Conservation (phyloP, 2,113 vertebrate genomes). For the Brevimyrus niger region DNA sequence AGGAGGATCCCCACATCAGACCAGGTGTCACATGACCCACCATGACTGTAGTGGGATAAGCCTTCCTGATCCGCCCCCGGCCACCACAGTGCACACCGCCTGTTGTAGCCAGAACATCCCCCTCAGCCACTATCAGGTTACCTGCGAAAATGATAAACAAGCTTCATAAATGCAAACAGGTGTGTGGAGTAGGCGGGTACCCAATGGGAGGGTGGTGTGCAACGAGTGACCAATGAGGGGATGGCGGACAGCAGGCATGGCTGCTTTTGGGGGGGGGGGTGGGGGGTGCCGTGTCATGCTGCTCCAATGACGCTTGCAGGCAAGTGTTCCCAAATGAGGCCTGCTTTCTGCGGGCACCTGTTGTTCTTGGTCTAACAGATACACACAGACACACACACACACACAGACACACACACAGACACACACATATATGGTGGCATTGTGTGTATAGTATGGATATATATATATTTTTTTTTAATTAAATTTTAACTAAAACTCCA, state of each 20-base stretch:
- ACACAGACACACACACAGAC: not conserved
- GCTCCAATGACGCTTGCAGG: conserved; percentile 9
- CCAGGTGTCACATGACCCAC: not conserved
- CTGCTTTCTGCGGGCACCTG: conserved; percentile 13
- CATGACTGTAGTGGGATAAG: not conserved
- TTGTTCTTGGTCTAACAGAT: not conserved
- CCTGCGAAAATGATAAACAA: conserved; percentile 23
- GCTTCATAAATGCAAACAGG: conserved; percentile 13
- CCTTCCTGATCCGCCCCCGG: not conserved
- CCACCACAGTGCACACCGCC: not conserved
- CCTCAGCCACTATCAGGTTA: not conserved
- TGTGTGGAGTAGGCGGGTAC: not conserved
- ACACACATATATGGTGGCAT: too few relatives aligned
- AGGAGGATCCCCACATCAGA: not conserved
- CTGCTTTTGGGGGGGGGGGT: not conserved
- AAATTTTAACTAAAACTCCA: too few relatives aligned
- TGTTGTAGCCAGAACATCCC: not conserved
- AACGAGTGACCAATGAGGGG: not conserved
- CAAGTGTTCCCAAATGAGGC: conserved; percentile 13
- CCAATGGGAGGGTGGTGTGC: not conserved
- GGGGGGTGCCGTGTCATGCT: not conserved
- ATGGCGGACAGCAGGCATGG: not conserved
- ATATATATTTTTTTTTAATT: too few relatives aligned
- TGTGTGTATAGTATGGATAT: too few relatives aligned
- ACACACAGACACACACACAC: too few relatives aligned